These are phyloP conservation scores for Pterobdella sp. DNA, from an alignment of 2,888 invertebrate species.

Conservation along the genomic window DNA sequence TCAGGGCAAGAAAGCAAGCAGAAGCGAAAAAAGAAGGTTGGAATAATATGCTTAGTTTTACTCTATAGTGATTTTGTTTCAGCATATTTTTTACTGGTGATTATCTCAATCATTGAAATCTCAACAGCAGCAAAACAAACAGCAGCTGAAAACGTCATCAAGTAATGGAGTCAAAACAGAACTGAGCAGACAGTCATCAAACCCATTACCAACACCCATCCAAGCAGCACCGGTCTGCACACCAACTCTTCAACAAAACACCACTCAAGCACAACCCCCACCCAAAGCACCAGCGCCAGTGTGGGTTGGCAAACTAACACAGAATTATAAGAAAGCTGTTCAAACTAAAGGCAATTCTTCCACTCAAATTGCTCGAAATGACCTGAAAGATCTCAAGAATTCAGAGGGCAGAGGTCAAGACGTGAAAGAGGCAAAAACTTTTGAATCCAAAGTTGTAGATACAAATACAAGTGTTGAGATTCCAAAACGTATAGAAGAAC, in stretches of 20 bases:
- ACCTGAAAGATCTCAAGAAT: neutral
- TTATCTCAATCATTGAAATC: neutral
- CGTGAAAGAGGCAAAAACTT: neutral
- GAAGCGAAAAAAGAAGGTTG: conserved; percentile 1
- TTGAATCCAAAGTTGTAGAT: neutral
- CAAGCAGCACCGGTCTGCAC: too few relatives aligned
- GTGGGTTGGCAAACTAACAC: neutral
- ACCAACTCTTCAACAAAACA: too few relatives aligned
- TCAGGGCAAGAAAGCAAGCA: conserved; percentile 2
- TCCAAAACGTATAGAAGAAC: neutral
- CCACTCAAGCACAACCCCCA: too few relatives aligned
- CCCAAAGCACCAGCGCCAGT: neutral
- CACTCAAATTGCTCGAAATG: neutral
- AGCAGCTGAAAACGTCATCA: conserved; percentile 1
- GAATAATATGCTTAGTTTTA: neutral
- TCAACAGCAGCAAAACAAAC: neutral
- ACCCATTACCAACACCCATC: neutral
- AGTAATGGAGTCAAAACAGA: conserved; percentile 1
- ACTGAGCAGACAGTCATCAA: neutral
- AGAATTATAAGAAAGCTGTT: neutral
- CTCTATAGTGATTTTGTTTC: neutral
- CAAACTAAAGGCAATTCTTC: neutral
- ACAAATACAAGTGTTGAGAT: neutral
- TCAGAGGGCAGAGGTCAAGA: neutral
- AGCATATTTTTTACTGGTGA: neutral